phyloP scores from a whole-genome alignment of 2,113 vertebrate genomes.

The Xenopus laevis region DNA sequence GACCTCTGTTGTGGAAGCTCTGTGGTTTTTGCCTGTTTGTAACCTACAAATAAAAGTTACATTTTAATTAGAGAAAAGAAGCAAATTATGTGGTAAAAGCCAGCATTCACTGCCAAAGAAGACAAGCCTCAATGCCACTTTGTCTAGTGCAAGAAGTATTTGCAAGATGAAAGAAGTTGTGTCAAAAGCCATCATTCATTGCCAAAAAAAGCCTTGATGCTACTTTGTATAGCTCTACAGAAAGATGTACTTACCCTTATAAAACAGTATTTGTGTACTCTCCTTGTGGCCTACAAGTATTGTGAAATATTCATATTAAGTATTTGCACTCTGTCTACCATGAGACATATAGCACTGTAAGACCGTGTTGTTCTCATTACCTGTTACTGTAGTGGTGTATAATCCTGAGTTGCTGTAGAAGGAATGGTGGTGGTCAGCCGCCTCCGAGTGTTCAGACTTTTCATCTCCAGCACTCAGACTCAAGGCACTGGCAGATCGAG shows the following conservation, averaged over 20 bases:
- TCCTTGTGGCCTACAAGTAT: constrained; percentile 41
- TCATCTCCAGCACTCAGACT: constrained; percentile 83
- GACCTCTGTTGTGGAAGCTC: constrained; percentile 90
- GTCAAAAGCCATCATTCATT: constrained; percentile 11
- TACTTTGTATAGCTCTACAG: constrained; percentile 12
- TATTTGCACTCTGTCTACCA: constrained; percentile 1
- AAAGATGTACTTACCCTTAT: constrained; percentile 24
- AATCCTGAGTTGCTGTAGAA: constrained; percentile 79
- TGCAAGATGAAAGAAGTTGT: background rate
- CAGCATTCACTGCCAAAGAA: constrained; percentile 7
- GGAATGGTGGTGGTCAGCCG: constrained; percentile 73
- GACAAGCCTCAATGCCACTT: background rate
- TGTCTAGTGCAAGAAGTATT: background rate
- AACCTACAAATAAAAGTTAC: constrained; percentile 62
- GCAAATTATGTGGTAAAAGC: background rate
- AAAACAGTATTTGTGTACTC: constrained; percentile 36
- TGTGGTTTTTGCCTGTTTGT: constrained; percentile 85
- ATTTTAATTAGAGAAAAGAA: background rate
- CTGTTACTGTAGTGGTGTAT: constrained; percentile 67
- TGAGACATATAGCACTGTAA: background rate
- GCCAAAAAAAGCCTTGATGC: background rate
- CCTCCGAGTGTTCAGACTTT: constrained; percentile 84
- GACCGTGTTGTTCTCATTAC: constrained; percentile 42
- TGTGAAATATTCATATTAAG: constrained; percentile 21
- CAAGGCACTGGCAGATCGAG: constrained; percentile 88